Percentiles rank a stretch among this genome's conserved stretches.
Evolutionary conservation across 2,797 vertebrate species (phyloP).

Genomic region (Smutsia gigantea): DNA sequence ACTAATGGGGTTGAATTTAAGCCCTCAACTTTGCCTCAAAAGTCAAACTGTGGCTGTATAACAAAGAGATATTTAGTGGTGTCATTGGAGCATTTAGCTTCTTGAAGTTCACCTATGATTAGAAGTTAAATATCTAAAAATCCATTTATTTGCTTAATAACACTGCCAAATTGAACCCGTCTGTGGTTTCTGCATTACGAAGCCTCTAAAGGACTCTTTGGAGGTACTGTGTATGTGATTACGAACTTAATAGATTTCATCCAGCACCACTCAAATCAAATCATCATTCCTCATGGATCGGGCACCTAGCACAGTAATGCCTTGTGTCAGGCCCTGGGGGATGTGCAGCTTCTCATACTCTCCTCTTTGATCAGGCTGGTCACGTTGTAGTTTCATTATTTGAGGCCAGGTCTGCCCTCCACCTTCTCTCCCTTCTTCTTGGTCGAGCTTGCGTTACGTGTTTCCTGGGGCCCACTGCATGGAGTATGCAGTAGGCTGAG

Average conservation of each 20-base stretch:
- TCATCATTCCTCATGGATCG: slow-evolving; percentile 30
- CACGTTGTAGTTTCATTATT: not conserved
- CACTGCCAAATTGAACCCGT: slow-evolving; percentile 68
- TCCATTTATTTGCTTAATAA: slow-evolving; percentile 78
- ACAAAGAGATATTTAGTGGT: slow-evolving; percentile 83
- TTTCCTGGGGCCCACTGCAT: not conserved
- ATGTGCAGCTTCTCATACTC: fast-evolving
- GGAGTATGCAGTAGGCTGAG: not conserved
- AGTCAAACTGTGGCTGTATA: slow-evolving; percentile 83
- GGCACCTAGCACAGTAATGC: not conserved
- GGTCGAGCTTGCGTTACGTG: not conserved
- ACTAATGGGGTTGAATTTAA: slow-evolving; percentile 85
- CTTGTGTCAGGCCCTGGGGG: not conserved
- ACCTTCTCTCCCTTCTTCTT: not conserved
- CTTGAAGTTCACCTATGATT: slow-evolving; percentile 78
- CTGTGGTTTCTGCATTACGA: slow-evolving; percentile 70
- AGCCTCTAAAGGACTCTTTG: slow-evolving; percentile 77
- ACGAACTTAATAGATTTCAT: slow-evolving; percentile 70
- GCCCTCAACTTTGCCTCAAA: slow-evolving; percentile 84
- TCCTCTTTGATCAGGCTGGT: not conserved
- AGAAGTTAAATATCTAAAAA: slow-evolving; percentile 81
- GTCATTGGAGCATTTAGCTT: slow-evolving; percentile 82
- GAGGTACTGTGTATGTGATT: slow-evolving; percentile 75
- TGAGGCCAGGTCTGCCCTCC: not conserved
- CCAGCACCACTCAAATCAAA: slow-evolving; percentile 62